Evolutionary conservation across 2,888 invertebrate species (phyloP), one percentile per base, ranked within the genome.

Genomic region (Blastobasis lacticolella): DNA sequence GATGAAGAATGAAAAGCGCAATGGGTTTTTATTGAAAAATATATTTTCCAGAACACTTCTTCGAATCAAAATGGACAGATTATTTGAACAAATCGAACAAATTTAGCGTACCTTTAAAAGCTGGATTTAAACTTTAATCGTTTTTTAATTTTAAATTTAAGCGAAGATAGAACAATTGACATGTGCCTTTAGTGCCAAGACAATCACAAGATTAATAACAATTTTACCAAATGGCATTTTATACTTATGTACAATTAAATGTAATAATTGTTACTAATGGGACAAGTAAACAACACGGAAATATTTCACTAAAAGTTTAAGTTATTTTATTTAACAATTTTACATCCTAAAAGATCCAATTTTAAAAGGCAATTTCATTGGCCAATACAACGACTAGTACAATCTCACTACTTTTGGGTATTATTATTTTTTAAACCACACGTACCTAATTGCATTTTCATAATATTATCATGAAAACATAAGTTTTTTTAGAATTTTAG

Each of bases 1-100:
- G 82, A 67, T 72, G 75, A 74, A 72, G 69, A 87, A 87, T 87
- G 78, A 87, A 88, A 88, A 85, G 84, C 85, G 70, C 62, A 72
- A 78, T 75, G 78, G 72, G 72, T 73, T 81, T 82, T 81, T 77
- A 73, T 65, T 75, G 80, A 84, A 50, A 81, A 85, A 83, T 87
- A 86, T 86, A 86, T 86, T 84, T 85, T 73, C 69, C 64, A 79
- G 76, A 80, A 81, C 75, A 78, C 62, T 78, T 62, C 71, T 75
- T 80, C 78, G 76, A 81, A 78, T 79, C 58, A 75, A 78, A 78
- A 84, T 81, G 84, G 84, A 88, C 83, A 85, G 79, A 78, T 78
- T 58, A 74, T 66, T 78, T 78, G 69, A 76, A 73, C 75, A 77
- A 74, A 68, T 56, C 69, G 73, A 75, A 77, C 69, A 69, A 69